These are phyloP conservation scores for Micromesistius poutassou DNA, from an alignment of 2,797 vertebrate genomes.

Conservation along the genomic window DNA sequence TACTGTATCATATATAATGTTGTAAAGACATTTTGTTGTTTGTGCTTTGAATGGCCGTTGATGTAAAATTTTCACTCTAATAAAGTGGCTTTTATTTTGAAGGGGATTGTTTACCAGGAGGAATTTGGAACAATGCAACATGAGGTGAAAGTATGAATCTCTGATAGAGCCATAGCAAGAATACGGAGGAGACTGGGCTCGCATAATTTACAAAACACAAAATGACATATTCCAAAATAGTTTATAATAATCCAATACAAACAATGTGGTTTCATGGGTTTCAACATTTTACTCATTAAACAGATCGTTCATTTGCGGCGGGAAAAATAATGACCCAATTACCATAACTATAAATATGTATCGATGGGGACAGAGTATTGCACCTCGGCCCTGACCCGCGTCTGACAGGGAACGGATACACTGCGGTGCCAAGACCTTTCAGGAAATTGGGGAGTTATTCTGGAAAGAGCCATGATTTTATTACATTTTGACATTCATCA, in stretches of 20 bases:
- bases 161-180: not conserved
- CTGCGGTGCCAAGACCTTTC: slow-evolving; percentile 25
- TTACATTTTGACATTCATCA: slow-evolving; percentile 46
- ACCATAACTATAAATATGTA: slow-evolving; percentile 20
- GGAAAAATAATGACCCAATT: slow-evolving; percentile 15
- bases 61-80: not conserved
- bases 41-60: not conserved
- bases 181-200: not conserved
- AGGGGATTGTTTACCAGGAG: not conserved
- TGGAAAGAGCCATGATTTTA: slow-evolving; percentile 30
- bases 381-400: slow-evolving; percentile 7
- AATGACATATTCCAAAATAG: not conserved
- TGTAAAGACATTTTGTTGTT: not conserved
- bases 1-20: not conserved
- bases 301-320: not conserved
- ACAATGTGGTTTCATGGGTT: not conserved
- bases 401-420: slow-evolving; percentile 34
- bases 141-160: not conserved
- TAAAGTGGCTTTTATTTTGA: not conserved
- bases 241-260: not conserved
- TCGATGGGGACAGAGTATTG: not conserved
- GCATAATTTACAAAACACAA: not conserved
- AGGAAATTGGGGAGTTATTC: slow-evolving; percentile 28
- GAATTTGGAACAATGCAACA: not conserved
- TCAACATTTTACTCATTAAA: not conserved